Conservation (phyloP, 2,888 invertebrate species). For the Pristionchus fissidentatus region DNA sequence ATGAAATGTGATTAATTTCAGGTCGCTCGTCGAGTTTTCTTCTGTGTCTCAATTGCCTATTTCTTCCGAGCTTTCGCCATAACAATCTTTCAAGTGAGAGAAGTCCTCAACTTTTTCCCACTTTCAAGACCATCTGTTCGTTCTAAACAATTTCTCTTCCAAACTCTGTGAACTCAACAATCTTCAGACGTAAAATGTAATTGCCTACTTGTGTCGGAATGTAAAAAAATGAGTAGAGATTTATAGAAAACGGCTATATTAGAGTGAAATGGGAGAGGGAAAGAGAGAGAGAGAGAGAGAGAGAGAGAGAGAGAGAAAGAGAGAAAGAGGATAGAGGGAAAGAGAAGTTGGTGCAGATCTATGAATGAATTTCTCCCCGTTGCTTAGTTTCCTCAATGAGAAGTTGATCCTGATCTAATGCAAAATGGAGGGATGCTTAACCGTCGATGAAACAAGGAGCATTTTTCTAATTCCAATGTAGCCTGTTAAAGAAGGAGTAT, state of each 20-base stretch:
- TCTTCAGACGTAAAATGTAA: neutral
- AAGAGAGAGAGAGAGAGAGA: neutral
- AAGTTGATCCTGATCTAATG: constrained; percentile 11
- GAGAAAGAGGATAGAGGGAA: neutral
- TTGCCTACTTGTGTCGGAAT: neutral
- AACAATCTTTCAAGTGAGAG: constrained; percentile 66
- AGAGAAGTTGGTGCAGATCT: neutral
- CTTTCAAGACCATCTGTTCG: neutral
- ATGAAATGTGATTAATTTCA: neutral
- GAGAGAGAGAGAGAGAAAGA: neutral
- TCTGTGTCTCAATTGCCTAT: constrained; percentile 68
- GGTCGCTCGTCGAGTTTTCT: constrained; percentile 59
- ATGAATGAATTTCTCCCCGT: neutral
- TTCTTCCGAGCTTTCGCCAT: constrained; percentile 71
- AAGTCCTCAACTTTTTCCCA: neutral
- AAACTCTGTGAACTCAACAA: neutral
- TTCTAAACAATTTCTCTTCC: neutral
- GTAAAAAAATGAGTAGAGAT: neutral
- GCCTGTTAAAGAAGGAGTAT: too few species aligned
- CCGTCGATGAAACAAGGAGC: too few species aligned
- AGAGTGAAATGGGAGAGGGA: constrained; percentile 11
- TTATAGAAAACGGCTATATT: constrained; percentile 18
- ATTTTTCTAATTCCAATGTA: too few species aligned
- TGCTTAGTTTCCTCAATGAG: neutral
- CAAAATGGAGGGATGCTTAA: neutral